phyloP scores from a whole-genome alignment of 2,797 vertebrate genomes.

The Otolemur crassicaudatus region DNA sequence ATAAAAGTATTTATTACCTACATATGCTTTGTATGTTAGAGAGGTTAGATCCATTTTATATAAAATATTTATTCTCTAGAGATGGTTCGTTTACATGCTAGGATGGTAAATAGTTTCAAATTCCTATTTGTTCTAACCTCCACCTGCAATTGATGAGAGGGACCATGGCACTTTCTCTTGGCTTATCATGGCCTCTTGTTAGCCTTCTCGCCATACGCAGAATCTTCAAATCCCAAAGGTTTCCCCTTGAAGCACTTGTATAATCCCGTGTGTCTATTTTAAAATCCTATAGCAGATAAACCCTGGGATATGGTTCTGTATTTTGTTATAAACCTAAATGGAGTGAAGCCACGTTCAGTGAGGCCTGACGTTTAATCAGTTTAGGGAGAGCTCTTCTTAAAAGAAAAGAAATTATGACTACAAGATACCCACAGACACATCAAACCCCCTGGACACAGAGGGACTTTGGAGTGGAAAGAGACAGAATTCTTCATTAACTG shows the following conservation, averaged over 20 bases:
- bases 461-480: neutral
- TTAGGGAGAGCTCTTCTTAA: slow-evolving; percentile 4
- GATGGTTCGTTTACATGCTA: neutral
- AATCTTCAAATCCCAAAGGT: neutral
- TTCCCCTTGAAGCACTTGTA: neutral
- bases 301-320: neutral
- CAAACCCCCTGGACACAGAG: neutral
- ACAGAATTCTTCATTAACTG: neutral
- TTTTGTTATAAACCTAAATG: neutral
- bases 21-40: neutral
- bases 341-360: neutral
- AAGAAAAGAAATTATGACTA: slow-evolving; percentile 17
- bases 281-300: neutral
- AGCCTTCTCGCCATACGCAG: neutral
- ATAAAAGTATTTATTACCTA: neutral
- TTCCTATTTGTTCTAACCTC: neutral
- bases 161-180: neutral
- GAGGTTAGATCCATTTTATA: neutral
- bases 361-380: neutral
- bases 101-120: slow-evolving; percentile 3
- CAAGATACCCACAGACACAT: neutral
- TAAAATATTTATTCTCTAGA: slow-evolving; percentile 5
- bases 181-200: neutral
- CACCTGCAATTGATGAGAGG: neutral
- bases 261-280: neutral